Evolutionary conservation across 1,140 invertebrate genomes (phyloP).

Genomic region (Augochlora pura): DNA sequence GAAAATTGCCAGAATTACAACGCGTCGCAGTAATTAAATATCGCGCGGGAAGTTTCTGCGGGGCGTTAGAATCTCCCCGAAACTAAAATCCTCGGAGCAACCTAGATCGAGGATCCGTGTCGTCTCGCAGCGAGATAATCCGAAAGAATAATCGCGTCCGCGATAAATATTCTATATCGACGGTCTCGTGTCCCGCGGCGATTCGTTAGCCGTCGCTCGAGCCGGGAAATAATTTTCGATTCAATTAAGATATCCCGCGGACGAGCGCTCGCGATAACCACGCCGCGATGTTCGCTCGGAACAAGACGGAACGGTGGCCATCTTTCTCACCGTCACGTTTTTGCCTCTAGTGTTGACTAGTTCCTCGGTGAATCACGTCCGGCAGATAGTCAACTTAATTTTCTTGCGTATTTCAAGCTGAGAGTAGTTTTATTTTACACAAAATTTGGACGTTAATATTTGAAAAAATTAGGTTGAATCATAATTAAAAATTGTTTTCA

Average conservation of each 20-base stretch:
- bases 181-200: slow-evolving; percentile 1
- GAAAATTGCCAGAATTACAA: too few species aligned
- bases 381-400: too few species aligned
- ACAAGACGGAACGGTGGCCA: neutral
- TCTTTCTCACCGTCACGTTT: neutral
- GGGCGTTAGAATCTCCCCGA: neutral
- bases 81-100: neutral
- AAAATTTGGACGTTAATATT: too few species aligned
- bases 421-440: too few species aligned
- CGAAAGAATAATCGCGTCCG: slow-evolving; percentile 5
- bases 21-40: neutral
- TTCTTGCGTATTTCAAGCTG: too few species aligned
- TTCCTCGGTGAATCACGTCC: neutral
- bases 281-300: neutral
- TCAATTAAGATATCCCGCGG: slow-evolving; percentile 9
- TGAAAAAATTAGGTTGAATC: too few species aligned
- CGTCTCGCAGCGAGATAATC: neutral
- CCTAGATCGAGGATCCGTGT: neutral
- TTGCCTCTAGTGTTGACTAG: neutral
- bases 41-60: neutral
- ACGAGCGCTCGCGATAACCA: slow-evolving; percentile 5
- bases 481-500: too few species aligned
- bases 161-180: slow-evolving; percentile 10
- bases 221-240: slow-evolving; percentile 10
- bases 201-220: slow-evolving; percentile 1